Evolutionary conservation across 2,113 vertebrate species (phyloP), one percentile per base, ranked within the genome.

Genomic region (Festucalex cinctus): DNA sequence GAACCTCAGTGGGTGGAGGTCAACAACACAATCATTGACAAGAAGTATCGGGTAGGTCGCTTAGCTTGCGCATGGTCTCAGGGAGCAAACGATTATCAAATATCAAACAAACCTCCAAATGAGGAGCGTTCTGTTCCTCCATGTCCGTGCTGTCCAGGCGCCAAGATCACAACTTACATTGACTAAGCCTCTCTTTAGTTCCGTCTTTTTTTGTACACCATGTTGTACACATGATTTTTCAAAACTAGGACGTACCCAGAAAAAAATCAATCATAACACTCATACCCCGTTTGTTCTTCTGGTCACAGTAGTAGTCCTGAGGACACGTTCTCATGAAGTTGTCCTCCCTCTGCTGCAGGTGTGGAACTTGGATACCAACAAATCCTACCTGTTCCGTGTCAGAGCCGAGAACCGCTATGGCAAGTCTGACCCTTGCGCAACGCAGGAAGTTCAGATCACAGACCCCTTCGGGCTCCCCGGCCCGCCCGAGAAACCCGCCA

Each of bases 381-480:
- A 93, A 75, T 91, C 93, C 61, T 99, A 98, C 63, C 81, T 94
- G 71, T 98, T 99, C 86, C 92, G 94, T 73, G 90, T 98, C 56
- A 92, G 91, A 68, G 97, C 97, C 39, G 90, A 95, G 78, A 99
- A 98, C 84, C 97, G 94, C 77, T 98, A 94, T 0, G 97, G 97
- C 77, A 95, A 83, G 87, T 98, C 97, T 64, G 95, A 99, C 77
- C 94, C 94, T 20, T 98, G 96, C 58, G 84, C 90, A 68, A 94
- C 96, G 13, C 93, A 95, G 75, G 95, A 98, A 83, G 93, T 95
- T 70, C 75, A 92, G 68, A 96, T 97, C 84, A 95, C 88, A 67
- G 96, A 99, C 88, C 97, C 96, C 16, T 95, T 92, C 7, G 94
- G 95, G 57, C 94, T 96, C 59, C 97, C 97, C 62, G 97, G 97